Evolutionary conservation across 2,797 vertebrate genomes (phyloP).

Genomic region (Galagoides demidoff): DNA sequence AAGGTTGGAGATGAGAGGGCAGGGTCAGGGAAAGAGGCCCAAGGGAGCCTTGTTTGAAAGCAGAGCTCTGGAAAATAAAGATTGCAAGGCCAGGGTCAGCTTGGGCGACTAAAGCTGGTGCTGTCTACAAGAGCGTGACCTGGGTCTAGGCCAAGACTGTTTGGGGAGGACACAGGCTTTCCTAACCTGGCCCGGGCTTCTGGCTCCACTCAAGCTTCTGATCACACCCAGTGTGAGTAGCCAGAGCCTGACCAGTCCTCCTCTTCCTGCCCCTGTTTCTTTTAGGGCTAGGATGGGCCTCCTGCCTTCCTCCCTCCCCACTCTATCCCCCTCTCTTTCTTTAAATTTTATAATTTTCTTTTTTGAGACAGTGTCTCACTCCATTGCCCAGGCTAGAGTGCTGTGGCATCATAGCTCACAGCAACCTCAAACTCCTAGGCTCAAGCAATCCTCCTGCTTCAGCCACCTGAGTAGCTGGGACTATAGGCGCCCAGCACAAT

Average conservation of each 20-base stretch:
- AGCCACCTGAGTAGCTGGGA: too few relatives aligned
- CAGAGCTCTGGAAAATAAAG: neutral
- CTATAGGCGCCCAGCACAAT: too few relatives aligned
- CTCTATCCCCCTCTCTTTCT: neutral
- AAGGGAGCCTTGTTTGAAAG: neutral
- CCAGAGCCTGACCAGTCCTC: neutral
- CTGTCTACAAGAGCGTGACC: neutral
- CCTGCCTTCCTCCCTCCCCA: neutral
- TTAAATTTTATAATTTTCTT: neutral
- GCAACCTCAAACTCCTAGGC: too few relatives aligned
- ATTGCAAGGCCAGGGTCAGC: neutral
- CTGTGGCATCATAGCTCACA: too few relatives aligned
- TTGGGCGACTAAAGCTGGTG: rapidly evolving
- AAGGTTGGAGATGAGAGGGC: slow-evolving; percentile 25
- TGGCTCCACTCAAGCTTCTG: neutral
- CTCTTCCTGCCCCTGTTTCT: too few relatives aligned
- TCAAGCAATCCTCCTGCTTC: too few relatives aligned
- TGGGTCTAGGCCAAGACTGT: neutral
- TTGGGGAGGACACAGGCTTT: neutral
- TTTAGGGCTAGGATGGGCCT: too few relatives aligned
- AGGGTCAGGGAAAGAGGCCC: neutral
- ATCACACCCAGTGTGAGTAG: neutral
- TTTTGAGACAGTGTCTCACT: too few relatives aligned
- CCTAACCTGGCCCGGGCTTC: neutral
- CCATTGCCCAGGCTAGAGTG: too few relatives aligned